Evolutionary conservation across 2,797 vertebrate species (phyloP).

Genomic region (Triplophysa bombifrons): DNA sequence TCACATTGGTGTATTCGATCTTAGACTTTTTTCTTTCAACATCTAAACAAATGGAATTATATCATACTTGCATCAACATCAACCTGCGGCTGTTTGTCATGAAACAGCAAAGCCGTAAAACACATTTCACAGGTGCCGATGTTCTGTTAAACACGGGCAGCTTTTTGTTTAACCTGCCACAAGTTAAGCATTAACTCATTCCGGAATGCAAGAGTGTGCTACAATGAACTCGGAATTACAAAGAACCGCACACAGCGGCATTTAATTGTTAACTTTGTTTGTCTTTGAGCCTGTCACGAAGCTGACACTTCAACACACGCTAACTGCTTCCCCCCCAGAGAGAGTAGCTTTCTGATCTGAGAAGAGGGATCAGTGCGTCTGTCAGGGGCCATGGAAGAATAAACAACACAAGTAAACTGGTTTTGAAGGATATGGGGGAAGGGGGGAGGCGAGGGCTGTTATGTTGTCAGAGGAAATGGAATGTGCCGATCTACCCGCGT

Average conservation of each 20-base stretch:
- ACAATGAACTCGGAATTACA: slow-evolving; percentile 13
- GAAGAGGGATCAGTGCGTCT: slow-evolving; percentile 28
- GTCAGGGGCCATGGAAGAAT: slow-evolving; percentile 31
- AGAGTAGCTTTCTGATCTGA: slow-evolving; percentile 39
- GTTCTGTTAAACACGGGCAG: slow-evolving; percentile 3
- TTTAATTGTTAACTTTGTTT: slow-evolving; percentile 45
- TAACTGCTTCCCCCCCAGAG: slow-evolving; percentile 36
- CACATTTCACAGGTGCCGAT: neutral
- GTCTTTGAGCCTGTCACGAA: slow-evolving; percentile 30
- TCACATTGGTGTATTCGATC: neutral
- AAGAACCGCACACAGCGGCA: slow-evolving; percentile 6
- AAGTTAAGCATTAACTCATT: slow-evolving; percentile 23
- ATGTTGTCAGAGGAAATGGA: slow-evolving; percentile 40
- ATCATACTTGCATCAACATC: neutral
- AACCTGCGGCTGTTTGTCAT: neutral
- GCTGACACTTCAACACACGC: slow-evolving; percentile 33
- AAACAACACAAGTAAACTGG: slow-evolving; percentile 40
- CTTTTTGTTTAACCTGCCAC: slow-evolving; percentile 31
- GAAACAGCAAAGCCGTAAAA: neutral
- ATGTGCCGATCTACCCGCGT: slow-evolving; percentile 24
- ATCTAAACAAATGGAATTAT: neutral
- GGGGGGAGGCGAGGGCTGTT: slow-evolving; percentile 1
- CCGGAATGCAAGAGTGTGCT: neutral
- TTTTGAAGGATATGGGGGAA: slow-evolving; percentile 9
- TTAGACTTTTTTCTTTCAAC: neutral